Evolutionary conservation across 1,140 invertebrate species (phyloP).

Genomic region (Aphaenogaster ashmeadi): DNA sequence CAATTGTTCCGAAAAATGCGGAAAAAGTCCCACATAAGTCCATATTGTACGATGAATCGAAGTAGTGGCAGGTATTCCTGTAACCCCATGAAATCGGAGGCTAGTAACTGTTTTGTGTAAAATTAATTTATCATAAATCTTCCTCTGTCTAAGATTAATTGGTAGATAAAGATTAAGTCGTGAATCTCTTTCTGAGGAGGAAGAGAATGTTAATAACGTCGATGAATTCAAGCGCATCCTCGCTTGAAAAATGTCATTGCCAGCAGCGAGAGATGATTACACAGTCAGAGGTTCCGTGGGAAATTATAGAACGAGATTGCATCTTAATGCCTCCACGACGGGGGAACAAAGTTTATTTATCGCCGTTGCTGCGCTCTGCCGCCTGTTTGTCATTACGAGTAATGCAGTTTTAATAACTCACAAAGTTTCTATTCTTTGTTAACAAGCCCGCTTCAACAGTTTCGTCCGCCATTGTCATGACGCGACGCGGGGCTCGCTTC

Average conservation of each 20-base stretch:
- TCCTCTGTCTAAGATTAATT: constrained; percentile 21
- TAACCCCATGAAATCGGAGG: neutral
- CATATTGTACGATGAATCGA: neutral
- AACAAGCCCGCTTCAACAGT: constrained; percentile 1
- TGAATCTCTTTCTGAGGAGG: neutral
- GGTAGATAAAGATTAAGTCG: constrained; percentile 31
- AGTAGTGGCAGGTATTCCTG: neutral
- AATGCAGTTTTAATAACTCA: constrained; percentile 50
- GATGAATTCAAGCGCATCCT: constrained; percentile 34
- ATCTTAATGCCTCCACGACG: constrained; percentile 53
- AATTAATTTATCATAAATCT: constrained; percentile 34
- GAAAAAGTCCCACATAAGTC: neutral
- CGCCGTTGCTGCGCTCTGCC: neutral
- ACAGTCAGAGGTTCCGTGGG: constrained; percentile 43
- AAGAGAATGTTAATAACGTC: constrained; percentile 46
- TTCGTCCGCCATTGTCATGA: neutral
- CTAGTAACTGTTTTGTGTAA: constrained; percentile 13
- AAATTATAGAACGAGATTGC: constrained; percentile 56
- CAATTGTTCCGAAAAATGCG: neutral
- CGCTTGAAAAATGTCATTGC: constrained; percentile 46
- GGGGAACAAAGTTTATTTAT: constrained; percentile 56
- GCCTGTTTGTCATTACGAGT: constrained; percentile 33
- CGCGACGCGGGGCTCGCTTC: neutral
- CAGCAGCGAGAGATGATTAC: constrained; percentile 59
- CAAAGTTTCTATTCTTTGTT: constrained; percentile 28